Evolutionary conservation across 2,113 vertebrate species (phyloP), one percentile per base, ranked within the genome.

Genomic region (Zosterops japonicus): DNA sequence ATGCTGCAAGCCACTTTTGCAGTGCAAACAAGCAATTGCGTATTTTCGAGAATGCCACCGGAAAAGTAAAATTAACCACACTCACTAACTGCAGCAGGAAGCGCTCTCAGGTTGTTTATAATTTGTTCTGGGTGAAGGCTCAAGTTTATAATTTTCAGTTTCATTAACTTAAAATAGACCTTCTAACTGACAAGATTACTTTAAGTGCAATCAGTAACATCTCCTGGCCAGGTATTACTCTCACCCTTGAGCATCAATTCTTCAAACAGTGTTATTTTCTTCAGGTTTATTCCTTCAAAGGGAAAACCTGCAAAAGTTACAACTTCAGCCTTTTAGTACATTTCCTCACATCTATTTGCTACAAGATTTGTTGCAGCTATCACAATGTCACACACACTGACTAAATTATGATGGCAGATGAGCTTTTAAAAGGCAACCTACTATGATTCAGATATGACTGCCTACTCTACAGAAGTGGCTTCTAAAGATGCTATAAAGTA

Each of bases 141-240:
- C 53, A 78, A 69, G 74, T 79, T 94, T 36, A 78, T 24, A 22
- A 94, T 83, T 95, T 96, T 89, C 65, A 79, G 46, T 93, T 83
- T 83, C 59, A 65, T 17, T 52, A 69, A 72, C 74, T 94, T 93
- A 90, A 95, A 95, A 93, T 1, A 95, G 50, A 87, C 22, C 4
- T n/a, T 64, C 10, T 68, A 60, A 80, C 57, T 82, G 77, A 91
- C 20, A 89, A 20, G 46, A 89, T 91, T 89, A 93, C 29, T 71
- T 75, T 19, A 69, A 82, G 18, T 79, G 12, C 56, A 84, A 75
- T 61, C 76, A 87, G 36, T 53, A 76, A 87, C 39, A 44, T 56
- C 61, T 70, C 52, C 49, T 67, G 33, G 57, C 27, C 79, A 70
- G 46, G 36, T 47, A 76, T 15, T 53, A n/a, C 39, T 60, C 29